A percentile compares a stretch with the other conserved stretches of the same genome.
These are phyloP conservation scores for Eulacestoma nigropectus DNA, from an alignment of 2,113 vertebrate species.

Conservation along the genomic window DNA sequence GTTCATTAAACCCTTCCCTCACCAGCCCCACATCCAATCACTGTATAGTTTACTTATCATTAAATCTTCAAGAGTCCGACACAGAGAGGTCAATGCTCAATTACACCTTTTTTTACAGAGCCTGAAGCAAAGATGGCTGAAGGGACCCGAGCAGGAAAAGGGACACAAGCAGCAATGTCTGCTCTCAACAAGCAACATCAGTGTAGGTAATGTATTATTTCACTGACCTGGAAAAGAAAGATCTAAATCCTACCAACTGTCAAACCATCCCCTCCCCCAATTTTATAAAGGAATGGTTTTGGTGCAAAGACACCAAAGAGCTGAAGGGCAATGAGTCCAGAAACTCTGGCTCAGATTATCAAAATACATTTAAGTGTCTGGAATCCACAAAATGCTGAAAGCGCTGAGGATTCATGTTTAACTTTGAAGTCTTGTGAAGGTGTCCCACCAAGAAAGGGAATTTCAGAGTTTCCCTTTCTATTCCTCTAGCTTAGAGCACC, in stretches of 20 bases:
- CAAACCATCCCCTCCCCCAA: background rate
- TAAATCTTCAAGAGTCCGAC: background rate
- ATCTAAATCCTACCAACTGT: background rate
- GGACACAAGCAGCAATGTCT: background rate
- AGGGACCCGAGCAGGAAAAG: background rate
- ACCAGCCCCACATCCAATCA: background rate
- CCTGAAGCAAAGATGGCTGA: background rate
- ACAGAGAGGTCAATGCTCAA: background rate
- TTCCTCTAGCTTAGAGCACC: background rate
- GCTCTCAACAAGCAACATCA: background rate
- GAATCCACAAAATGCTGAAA: background rate
- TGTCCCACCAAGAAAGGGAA: background rate
- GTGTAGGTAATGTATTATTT: background rate
- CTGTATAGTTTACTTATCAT: background rate
- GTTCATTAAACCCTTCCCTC: conserved; percentile 36
- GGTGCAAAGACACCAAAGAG: background rate
- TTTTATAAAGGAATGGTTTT: background rate
- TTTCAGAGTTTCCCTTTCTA: background rate
- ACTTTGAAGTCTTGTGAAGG: background rate
- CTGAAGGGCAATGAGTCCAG: background rate
- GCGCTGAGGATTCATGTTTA: background rate
- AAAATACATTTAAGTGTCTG: background rate
- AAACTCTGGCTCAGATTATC: background rate
- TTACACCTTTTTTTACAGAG: conserved; percentile 9
- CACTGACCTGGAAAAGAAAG: background rate